These are phyloP conservation scores for Ceratosolen solmsi DNA, from an alignment of 1,140 invertebrate species.

Conservation along the genomic window DNA sequence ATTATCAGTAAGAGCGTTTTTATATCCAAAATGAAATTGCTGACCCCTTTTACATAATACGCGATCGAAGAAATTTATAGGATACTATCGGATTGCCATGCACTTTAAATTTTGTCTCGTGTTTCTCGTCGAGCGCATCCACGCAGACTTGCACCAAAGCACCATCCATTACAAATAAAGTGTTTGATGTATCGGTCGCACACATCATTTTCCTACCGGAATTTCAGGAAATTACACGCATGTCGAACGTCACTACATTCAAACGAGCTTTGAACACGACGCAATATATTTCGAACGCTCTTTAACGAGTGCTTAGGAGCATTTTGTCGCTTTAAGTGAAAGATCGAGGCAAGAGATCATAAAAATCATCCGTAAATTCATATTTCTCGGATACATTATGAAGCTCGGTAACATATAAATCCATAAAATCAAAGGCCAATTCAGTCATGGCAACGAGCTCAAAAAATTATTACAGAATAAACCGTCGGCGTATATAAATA, in stretches of 20 bases:
- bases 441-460: not conserved
- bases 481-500: not conserved
- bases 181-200: not conserved
- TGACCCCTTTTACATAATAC: constrained; percentile 20
- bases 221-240: not conserved
- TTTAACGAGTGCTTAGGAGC: not conserved
- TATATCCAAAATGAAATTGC: not conserved
- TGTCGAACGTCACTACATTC: not conserved
- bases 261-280: not conserved
- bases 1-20: not conserved
- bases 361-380: not conserved
- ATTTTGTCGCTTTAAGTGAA: not conserved
- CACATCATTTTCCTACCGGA: not conserved
- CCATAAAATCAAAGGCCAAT: not conserved
- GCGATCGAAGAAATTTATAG: constrained; percentile 22
- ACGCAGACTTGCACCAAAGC: not conserved
- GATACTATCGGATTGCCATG: constrained; percentile 22
- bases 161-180: constrained; percentile 16
- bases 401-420: not conserved
- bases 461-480: not conserved
- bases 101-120: constrained; percentile 42
- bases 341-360: not conserved
- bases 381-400: not conserved
- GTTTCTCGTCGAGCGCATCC: not conserved
- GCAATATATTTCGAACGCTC: not conserved